Evolutionary conservation across 2,888 invertebrate genomes (phyloP), one percentile per base, ranked within the genome.

Genomic region (Epicampocera succincta): DNA sequence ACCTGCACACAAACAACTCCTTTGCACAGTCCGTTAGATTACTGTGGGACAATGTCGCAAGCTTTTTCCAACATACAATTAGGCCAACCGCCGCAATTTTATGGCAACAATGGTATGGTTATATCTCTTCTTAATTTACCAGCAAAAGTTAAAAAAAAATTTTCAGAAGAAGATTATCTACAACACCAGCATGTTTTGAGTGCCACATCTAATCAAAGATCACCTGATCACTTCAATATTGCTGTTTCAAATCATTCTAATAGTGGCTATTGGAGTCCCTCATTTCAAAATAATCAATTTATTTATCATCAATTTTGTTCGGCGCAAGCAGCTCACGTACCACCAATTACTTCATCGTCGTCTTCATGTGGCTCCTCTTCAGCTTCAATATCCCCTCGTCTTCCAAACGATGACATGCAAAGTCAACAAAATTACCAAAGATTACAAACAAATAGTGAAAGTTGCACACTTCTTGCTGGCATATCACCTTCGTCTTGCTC

Each of bases 111-210:
- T 15, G 19, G 48, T 8, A 44, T 17, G 9, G 77, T 84, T 12
- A 54, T 85, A 58, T 83, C 86, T 13, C 61, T 84, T 15, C 63
- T 85, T 5, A 87, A 84, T 84, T 69, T 85, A 17, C 85, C 84
- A 17, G 56, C 50, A 19, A 79, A 72, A 21, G 65, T 52, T n/a
- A 66, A 52, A 56, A 82, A 38, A n/a, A 50, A 33, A 38, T 71
- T 40, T 50, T 2, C 58, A 17, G 76, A 78, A 29, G 77, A 79
- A 42, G 65, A 65, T 29, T 76, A 79, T 19, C 80, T 79, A 11
- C 72, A 68, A 25, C 46, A 46, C 3, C 72, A 79, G 17, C 77
- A 84, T 40, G 84, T 78, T 44, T 83, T 85, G 3, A 60, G 68
- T 50, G 19, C 78, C 58, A 63, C 29, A 44, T 42, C 65, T 11